Evolutionary conservation across 2,797 vertebrate genomes (phyloP), one percentile per base, ranked within the genome.

Genomic region (Chelon labrosus): DNA sequence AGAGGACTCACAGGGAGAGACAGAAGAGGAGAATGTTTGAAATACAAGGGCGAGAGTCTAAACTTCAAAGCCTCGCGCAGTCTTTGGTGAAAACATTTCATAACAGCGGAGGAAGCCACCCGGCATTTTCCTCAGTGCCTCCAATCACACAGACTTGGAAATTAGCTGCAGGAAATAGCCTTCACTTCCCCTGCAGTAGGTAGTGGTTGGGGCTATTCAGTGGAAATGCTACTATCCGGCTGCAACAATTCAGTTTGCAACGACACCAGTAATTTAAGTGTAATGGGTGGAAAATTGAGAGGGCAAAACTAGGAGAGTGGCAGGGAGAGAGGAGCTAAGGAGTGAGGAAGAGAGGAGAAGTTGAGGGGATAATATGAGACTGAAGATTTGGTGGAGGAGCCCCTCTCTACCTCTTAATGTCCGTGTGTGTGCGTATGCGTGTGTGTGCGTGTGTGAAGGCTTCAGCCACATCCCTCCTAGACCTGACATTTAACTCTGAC

Each of bases 401-500:
- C 57, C 61, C 49, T 70, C 73, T 74, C 60, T 44, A 70, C 70
- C 70, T 85, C 61, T 65, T 44, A 53, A 8, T 38, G 52, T 65
- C 16, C 0, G 25, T 54, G 56, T 58, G 53, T 66, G 27, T 66
- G 8, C 70, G 51, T 70, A 5, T 49, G 8, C 70, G 51, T 70
- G 4, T 49, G 54, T 55, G 59, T 75, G 22, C 1, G 20, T 27
- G 66, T 73, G 66, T 77, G 74, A 60, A 58, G 72, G 84, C 84
- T 84, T 80, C 86, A 84, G 64, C 79, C 74, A 55, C 35, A 61
- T 84, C 80, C 86, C 88, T 84, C 51, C 74, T 85, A 89, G 92
- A 92, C 89, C 89, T 89, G 91, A 92, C 92, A 94, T 94, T 94
- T 94, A 91, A 94, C 89, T 91, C 73, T 79, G 88, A 91, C 89